These are phyloP conservation scores for Elaphurus davidianus DNA, from an alignment of 2,113 vertebrate species.

Conservation along the genomic window DNA sequence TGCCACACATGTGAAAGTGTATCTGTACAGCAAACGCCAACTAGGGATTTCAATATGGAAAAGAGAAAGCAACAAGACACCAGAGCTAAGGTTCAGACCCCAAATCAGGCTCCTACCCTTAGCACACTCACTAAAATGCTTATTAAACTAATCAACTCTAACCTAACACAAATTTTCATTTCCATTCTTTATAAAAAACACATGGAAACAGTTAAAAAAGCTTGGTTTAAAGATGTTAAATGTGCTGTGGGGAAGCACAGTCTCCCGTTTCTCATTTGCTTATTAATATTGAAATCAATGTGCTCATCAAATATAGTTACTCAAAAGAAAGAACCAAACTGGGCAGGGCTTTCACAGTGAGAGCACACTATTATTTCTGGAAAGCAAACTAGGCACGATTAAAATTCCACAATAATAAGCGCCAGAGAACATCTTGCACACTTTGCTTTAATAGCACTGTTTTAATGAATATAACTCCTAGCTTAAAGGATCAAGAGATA, in stretches of 20 bases:
- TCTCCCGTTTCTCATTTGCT: not conserved
- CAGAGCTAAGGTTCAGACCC: not conserved
- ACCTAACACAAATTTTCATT: not conserved
- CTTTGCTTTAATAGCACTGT: not conserved
- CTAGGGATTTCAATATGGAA: not conserved
- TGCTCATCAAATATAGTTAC: slow-evolving; percentile 20
- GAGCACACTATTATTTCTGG: not conserved
- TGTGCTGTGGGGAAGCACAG: not conserved
- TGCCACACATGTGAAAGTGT: not conserved
- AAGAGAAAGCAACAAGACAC: not conserved
- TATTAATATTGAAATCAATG: not conserved
- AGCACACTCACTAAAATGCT: not conserved
- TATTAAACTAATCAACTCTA: not conserved
- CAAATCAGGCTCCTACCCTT: not conserved
- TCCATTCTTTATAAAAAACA: not conserved
- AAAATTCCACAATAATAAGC: not conserved
- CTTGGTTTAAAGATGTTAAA: not conserved
- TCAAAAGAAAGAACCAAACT: not conserved
- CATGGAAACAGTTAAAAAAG: not conserved
- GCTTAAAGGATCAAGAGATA: slow-evolving; percentile 17
- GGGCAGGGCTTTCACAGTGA: not conserved
- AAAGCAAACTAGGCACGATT: slow-evolving; percentile 16
- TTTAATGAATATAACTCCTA: not conserved
- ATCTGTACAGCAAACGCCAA: not conserved
- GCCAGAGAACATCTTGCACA: not conserved